A percentile compares a stretch with the other conserved stretches of the same genome.
Conservation (phyloP, 2,113 vertebrate species). For the Myodes glareolus region DNA sequence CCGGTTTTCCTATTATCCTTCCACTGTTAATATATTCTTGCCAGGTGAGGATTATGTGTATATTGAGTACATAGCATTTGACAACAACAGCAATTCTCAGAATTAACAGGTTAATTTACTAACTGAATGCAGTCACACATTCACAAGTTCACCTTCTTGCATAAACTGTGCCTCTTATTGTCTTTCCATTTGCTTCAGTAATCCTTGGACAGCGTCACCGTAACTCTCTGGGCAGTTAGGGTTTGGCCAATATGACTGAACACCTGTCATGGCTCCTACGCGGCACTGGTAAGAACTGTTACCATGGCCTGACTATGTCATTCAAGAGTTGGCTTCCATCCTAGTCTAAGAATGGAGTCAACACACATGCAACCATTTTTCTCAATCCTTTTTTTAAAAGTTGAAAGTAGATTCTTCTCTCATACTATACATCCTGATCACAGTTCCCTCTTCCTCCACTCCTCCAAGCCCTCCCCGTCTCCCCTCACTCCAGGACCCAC, state of each 20-base stretch:
- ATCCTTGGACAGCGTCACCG: not conserved
- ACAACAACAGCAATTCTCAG: constrained; percentile 34
- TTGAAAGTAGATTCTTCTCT: not conserved
- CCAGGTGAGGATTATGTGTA: constrained; percentile 21
- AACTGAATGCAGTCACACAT: not conserved
- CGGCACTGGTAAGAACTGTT: not conserved
- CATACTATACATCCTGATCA: not conserved
- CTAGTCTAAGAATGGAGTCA: constrained; percentile 30
- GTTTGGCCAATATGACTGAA: not conserved
- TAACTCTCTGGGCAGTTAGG: not conserved
- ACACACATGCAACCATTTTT: not conserved
- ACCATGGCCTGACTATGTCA: constrained; percentile 4
- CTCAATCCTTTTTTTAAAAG: not conserved
- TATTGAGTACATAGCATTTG: not conserved
- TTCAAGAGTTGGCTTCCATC: constrained; percentile 14
- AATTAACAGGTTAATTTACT: constrained; percentile 31
- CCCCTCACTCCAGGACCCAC: not conserved
- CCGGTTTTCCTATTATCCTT: constrained; percentile 9
- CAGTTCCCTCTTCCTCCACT: not conserved
- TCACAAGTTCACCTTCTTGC: not conserved
- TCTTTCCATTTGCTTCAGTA: constrained; percentile 52
- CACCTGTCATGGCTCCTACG: not conserved
- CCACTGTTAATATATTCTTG: constrained; percentile 38
- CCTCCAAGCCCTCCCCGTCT: no score
- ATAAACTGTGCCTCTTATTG: not conserved